Conservation (phyloP, 2,113 vertebrate species). For the human region GRCh38 chr3:56392501-56393000, state of each 20-base stretch:
- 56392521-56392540: not conserved
- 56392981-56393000: not conserved
- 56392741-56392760: not conserved
- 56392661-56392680: not conserved
- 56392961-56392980: not conserved
- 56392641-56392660: not conserved
- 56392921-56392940: not conserved
- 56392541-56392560: not conserved
- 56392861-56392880: not conserved
- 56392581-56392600: not conserved
- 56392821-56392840: not conserved
- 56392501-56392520: not conserved
- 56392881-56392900: not conserved
- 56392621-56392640: not conserved
- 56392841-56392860: not conserved
- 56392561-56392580: not conserved
- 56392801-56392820: not conserved
- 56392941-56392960: not conserved
- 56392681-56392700: not conserved
- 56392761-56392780: not conserved
- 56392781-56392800: not conserved
- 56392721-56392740: not conserved
- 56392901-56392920: not conserved
- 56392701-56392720: not conserved
- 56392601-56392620: not conserved